phyloP scores from a whole-genome alignment of 2,888 invertebrate species.

The Saturnia japonica region DNA sequence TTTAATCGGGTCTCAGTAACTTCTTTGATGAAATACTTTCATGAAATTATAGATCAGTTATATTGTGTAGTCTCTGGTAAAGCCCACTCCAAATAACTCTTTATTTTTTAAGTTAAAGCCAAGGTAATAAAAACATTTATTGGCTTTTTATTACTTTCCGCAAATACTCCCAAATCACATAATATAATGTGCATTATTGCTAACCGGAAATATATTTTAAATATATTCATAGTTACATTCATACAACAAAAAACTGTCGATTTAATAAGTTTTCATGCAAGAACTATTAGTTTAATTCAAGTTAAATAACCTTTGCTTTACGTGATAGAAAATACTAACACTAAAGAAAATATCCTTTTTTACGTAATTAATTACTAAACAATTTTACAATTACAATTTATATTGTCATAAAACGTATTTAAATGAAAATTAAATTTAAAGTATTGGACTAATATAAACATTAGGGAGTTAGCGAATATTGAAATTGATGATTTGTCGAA shows the following conservation, averaged over 20 bases:
- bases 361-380: not conserved
- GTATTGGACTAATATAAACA: too few relatives aligned
- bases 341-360: not conserved
- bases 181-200: not conserved
- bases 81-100: not conserved
- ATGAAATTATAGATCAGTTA: not conserved
- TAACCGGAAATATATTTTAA: not conserved
- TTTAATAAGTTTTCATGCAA: not conserved
- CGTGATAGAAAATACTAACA: not conserved
- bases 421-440: too few relatives aligned
- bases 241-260: conserved; percentile 7
- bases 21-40: too few relatives aligned
- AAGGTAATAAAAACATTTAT: not conserved
- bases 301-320: not conserved
- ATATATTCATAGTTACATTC: not conserved
- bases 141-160: not conserved
- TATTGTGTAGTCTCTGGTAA: not conserved
- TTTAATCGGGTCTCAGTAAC: too few relatives aligned
- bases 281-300: not conserved
- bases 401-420: not conserved
- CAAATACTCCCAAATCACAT: not conserved
- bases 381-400: not conserved
- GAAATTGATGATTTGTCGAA: too few relatives aligned
- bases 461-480: too few relatives aligned
- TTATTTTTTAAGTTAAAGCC: not conserved